Evolutionary conservation across 2,113 vertebrate species (phyloP).

Genomic region (Furnarius figulus): DNA sequence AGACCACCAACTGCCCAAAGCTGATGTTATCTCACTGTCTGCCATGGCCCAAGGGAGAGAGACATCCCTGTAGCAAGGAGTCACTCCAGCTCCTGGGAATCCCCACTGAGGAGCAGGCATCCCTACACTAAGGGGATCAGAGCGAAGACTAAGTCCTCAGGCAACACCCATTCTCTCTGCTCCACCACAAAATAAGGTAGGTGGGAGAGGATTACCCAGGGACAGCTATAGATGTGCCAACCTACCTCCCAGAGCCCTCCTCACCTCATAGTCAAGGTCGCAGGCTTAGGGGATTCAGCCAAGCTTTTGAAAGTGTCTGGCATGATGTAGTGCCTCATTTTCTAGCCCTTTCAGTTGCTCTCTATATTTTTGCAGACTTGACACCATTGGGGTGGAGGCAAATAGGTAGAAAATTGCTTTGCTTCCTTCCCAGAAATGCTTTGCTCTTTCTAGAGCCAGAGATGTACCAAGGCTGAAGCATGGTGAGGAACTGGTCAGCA

Average conservation of each 20-base stretch:
- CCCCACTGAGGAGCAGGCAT: background rate
- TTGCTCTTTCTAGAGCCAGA: background rate
- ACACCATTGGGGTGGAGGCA: background rate
- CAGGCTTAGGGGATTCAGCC: background rate
- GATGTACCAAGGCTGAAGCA: background rate
- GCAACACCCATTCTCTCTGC: background rate
- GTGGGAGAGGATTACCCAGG: too few relatives aligned
- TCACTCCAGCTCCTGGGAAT: background rate
- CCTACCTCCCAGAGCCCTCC: too few relatives aligned
- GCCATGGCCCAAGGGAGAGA: background rate
- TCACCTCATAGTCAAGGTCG: too few relatives aligned
- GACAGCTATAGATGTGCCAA: too few relatives aligned
- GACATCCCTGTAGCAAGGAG: background rate
- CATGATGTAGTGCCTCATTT: slow-evolving; percentile 14
- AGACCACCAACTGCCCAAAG: background rate
- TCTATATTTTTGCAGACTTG: background rate
- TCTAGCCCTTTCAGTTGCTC: background rate
- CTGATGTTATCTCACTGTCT: background rate
- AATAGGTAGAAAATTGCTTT: background rate
- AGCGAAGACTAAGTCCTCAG: background rate
- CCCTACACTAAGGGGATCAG: background rate
- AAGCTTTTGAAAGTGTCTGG: background rate
- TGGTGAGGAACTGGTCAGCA: background rate
- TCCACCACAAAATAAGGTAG: too few relatives aligned
- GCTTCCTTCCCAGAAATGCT: background rate